Percentiles rank a stretch among this genome's conserved stretches.
phyloP scores from a whole-genome alignment of 2,113 vertebrate genomes.

The Austrofundulus limnaeus region DNA sequence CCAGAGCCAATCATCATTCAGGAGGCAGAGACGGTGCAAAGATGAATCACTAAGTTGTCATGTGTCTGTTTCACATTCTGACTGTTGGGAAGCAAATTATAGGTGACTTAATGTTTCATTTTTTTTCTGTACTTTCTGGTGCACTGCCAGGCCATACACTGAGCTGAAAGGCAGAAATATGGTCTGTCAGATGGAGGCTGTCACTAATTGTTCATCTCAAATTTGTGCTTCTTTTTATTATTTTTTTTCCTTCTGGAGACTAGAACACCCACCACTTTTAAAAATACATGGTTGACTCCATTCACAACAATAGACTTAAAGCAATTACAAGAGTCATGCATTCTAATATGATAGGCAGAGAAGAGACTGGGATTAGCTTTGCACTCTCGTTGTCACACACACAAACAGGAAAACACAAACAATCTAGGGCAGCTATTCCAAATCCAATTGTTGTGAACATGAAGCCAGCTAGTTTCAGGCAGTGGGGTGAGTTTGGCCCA shows the following conservation, averaged over 20 bases:
- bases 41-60: conserved; percentile 74
- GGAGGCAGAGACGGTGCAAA: conserved; percentile 46
- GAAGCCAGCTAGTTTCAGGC: conserved; percentile 77
- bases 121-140: conserved; percentile 52
- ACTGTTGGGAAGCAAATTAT: conserved; percentile 71
- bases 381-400: conserved; percentile 54
- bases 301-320: conserved; percentile 53
- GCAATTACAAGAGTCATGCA: conserved; percentile 64
- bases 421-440: conserved; percentile 77
- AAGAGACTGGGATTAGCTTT: conserved; percentile 59
- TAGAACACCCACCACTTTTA: conserved; percentile 44
- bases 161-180: conserved; percentile 68
- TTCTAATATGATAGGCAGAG: conserved; percentile 62
- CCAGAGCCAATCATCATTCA: conserved; percentile 68
- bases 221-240: conserved; percentile 35
- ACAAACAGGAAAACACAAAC: conserved; percentile 68
- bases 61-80: conserved; percentile 69
- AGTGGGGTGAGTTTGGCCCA: conserved; percentile 77
- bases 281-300: conserved; percentile 57
- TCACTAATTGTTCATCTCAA: conserved; percentile 68
- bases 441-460: conserved; percentile 80
- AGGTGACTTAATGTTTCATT: conserved; percentile 72
- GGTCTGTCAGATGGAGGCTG: conserved; percentile 58
- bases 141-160: conserved; percentile 60
- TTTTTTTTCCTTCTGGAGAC: conserved; percentile 25